Conservation (phyloP, 2,888 invertebrate species). For the Tubiluchus corallicola region DNA sequence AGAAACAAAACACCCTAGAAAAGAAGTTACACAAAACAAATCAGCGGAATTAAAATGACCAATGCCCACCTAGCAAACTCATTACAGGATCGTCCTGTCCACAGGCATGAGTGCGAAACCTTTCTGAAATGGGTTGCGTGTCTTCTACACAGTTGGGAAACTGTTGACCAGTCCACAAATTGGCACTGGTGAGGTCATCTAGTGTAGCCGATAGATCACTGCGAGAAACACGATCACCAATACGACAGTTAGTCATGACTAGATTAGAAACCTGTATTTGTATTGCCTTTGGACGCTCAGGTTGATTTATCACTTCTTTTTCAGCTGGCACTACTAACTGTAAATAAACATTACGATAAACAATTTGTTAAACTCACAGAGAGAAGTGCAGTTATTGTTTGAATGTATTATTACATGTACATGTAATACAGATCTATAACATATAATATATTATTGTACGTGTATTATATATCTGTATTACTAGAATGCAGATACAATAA, state of each 20-base stretch:
- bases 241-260: slow-evolving; percentile 46
- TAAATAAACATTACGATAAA: no score
- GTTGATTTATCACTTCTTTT: slow-evolving; percentile 52
- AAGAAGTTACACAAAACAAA: no score
- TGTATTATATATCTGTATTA: no score
- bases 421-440: no score
- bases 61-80: no score
- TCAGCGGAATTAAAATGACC: no score
- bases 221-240: slow-evolving; percentile 35
- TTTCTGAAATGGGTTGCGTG: slow-evolving; percentile 56
- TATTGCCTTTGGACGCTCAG: slow-evolving; percentile 67
- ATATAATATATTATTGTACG: no score
- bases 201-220: slow-evolving; percentile 61
- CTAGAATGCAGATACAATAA: no score
- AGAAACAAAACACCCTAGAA: no score
- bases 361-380: no score
- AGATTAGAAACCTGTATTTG: slow-evolving; percentile 64
- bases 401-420: no score
- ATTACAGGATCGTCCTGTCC: slow-evolving; percentile 35
- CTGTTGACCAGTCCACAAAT: slow-evolving; percentile 50
- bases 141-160: slow-evolving; percentile 54
- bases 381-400: no score
- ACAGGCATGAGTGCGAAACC: slow-evolving; percentile 49
- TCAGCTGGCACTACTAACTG: slow-evolving; percentile 60
- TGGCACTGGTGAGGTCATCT: slow-evolving; percentile 52